These are phyloP conservation scores for Emys orbicularis DNA, from an alignment of 2,797 vertebrate genomes.

Conservation along the genomic window DNA sequence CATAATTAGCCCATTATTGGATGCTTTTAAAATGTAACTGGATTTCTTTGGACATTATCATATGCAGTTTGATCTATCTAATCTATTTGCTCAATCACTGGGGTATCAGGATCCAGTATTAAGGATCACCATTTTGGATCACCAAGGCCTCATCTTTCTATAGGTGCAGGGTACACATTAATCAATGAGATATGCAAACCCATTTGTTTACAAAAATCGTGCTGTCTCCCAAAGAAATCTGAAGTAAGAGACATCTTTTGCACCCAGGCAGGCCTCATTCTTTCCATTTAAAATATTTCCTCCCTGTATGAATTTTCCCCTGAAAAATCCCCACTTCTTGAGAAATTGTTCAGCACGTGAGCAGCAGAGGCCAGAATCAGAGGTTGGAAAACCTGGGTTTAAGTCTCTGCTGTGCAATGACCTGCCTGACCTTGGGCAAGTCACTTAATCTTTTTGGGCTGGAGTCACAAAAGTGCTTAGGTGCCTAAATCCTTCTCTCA, in stretches of 20 bases:
- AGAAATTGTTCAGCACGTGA: too few species aligned
- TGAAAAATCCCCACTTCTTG: not conserved
- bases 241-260: not conserved
- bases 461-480: too few species aligned
- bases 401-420: too few species aligned
- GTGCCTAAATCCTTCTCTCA: too few species aligned
- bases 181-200: rapidly evolving
- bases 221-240: rapidly evolving
- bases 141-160: not conserved
- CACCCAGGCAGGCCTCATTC: not conserved
- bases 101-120: not conserved
- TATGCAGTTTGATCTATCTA: not conserved
- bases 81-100: not conserved
- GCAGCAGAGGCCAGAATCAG: too few species aligned
- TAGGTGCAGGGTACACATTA: not conserved
- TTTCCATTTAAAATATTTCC: not conserved
- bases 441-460: too few species aligned
- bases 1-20: too few species aligned
- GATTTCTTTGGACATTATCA: rapidly evolving
- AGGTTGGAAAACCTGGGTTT: too few species aligned
- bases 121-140: not conserved
- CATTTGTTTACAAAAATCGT: not conserved
- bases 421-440: too few species aligned
- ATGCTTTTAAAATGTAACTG: not conserved
- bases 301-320: not conserved